These are phyloP conservation scores for Babyrousa celebensis DNA, from an alignment of 2,797 vertebrate species.

Conservation along the genomic window DNA sequence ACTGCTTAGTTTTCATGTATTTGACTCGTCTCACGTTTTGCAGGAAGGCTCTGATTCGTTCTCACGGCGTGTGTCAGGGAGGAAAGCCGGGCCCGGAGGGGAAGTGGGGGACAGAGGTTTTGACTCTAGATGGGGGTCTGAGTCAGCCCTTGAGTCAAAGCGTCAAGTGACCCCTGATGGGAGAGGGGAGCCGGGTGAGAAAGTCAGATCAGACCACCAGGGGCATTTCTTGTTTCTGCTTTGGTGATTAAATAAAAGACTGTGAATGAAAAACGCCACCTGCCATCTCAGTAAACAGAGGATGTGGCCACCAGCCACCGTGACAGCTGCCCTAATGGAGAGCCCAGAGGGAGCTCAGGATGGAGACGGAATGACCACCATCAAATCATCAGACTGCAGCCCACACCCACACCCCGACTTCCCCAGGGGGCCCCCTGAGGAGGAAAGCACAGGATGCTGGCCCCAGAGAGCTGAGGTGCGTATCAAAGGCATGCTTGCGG, in stretches of 20 bases:
- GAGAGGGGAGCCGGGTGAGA: not conserved
- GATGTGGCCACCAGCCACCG: not conserved
- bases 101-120: slow-evolving; percentile 22
- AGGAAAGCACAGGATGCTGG: not conserved
- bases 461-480: not conserved
- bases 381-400: not conserved
- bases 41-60: slow-evolving; percentile 68
- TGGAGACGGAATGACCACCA: not conserved
- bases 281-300: not conserved
- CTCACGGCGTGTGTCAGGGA: slow-evolving; percentile 15
- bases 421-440: not conserved
- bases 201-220: not conserved
- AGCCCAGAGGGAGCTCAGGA: not conserved
- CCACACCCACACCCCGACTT: too few relatives aligned
- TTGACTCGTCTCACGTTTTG: slow-evolving; percentile 83
- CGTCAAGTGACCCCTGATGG: not conserved
- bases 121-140: not conserved
- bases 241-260: not conserved
- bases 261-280: not conserved
- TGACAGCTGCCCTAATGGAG: not conserved
- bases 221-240: not conserved
- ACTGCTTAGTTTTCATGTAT: slow-evolving; percentile 80
- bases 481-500: not conserved
- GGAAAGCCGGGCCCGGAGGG: not conserved
- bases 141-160: not conserved